Conservation (phyloP, 2,797 vertebrate species). For the Hoplostethus mediterraneus region DNA sequence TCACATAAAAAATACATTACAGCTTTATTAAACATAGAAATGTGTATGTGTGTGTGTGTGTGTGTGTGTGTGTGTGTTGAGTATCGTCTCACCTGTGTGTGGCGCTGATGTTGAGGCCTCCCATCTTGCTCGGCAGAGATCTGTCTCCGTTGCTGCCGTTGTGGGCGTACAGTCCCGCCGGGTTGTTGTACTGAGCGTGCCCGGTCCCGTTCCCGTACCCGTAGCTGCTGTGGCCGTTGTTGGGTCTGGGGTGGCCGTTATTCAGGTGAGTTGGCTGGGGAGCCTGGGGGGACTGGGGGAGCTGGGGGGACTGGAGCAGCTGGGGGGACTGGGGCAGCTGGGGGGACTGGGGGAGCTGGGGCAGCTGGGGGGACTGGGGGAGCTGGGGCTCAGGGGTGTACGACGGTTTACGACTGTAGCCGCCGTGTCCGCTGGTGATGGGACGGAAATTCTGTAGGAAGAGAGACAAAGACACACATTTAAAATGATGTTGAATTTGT, state of each 20-base stretch:
- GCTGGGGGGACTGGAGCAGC: too few relatives aligned
- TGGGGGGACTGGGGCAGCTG: too few relatives aligned
- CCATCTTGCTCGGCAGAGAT: conserved; percentile 88
- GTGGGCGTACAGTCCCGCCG: conserved; percentile 81
- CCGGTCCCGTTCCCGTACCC: conserved; percentile 80
- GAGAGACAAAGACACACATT: neutral
- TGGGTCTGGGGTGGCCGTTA: conserved; percentile 74
- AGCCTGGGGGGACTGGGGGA: conserved; percentile 36
- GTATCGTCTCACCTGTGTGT: conserved; percentile 85
- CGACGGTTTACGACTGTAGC: conserved; percentile 75
- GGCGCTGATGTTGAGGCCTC: conserved; percentile 86
- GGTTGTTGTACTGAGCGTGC: conserved; percentile 86
- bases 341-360: too few relatives aligned
- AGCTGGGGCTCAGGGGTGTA: conserved; percentile 76
- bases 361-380: too few relatives aligned
- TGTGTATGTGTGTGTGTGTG: conserved; percentile 5
- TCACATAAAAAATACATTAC: too few relatives aligned
- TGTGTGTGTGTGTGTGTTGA: conserved; percentile 22
- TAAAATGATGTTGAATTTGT: neutral
- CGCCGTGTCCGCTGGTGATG: conserved; percentile 80
- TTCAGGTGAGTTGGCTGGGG: conserved; percentile 64
- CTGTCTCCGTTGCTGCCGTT: conserved; percentile 83
- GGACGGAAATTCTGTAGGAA: conserved; percentile 88
- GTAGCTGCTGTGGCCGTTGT: conserved; percentile 74
- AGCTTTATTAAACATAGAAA: too few relatives aligned